Conservation (phyloP, 2,888 invertebrate genomes). For the Pachliopta kotzebuea region DNA sequence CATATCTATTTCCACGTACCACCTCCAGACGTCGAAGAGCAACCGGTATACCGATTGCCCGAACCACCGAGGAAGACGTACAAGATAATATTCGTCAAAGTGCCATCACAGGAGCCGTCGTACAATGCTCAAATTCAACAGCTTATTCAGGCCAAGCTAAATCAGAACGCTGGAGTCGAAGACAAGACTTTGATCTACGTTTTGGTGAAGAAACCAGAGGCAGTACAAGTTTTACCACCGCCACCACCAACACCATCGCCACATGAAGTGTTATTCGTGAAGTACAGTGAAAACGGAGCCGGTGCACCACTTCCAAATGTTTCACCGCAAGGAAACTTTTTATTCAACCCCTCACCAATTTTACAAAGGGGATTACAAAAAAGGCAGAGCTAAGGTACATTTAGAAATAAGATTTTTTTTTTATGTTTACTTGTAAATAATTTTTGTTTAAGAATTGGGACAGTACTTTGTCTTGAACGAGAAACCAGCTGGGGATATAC, state of each 20-base stretch:
- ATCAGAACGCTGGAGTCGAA: constrained; percentile 77
- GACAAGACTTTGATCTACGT: constrained; percentile 88
- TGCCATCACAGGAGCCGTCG: constrained; percentile 82
- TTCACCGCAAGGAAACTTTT: constrained; percentile 16
- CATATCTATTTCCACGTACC: constrained; percentile 89
- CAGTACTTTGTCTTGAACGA: not conserved
- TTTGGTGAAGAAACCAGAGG: constrained; percentile 85
- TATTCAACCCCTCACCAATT: constrained; percentile 32
- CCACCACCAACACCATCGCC: constrained; percentile 53
- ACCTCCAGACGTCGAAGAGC: constrained; percentile 83
- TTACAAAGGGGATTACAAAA: constrained; percentile 41
- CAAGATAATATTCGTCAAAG: constrained; percentile 89
- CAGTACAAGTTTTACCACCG: constrained; percentile 49
- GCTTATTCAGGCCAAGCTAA: constrained; percentile 77
- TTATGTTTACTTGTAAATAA: not conserved
- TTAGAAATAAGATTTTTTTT: constrained; percentile 1
- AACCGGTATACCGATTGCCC: constrained; percentile 69
- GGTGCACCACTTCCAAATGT: constrained; percentile 1
- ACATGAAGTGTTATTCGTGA: constrained; percentile 88
- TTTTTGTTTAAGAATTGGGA: not conserved
- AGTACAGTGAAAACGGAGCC: constrained; percentile 54
- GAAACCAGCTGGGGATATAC: not conserved
- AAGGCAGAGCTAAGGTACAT: constrained; percentile 28
- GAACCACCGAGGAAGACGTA: constrained; percentile 82
- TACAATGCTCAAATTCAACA: constrained; percentile 51